Base-by-base conservation (phyloP, 2,888 invertebrate species). In the Nomada ferruginata region DNA sequence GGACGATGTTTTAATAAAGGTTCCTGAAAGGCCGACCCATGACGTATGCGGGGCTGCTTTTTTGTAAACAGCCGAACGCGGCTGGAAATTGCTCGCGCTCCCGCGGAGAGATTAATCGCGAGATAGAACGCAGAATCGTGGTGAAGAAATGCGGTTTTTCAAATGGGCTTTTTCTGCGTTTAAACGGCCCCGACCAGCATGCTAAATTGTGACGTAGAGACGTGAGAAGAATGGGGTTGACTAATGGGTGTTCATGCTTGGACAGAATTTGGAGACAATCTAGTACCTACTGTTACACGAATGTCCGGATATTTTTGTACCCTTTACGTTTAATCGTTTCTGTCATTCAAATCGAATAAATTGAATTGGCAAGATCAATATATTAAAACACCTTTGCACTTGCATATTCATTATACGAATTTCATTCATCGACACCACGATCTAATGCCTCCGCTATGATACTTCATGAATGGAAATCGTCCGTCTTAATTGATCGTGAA, bases 1-100 rank as follows among this genome's bases (percentile, higher is more conserved):
- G n/a, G 9, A 36, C 61, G 60, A 69, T 69, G 66, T 76, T 69
- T 79, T 76, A 50, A 76, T 61, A 69, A 66, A 61, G 50, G 53
- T n/a, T 36, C 15, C n/a, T 15, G 66, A 42, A 53, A 71, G 36
- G 69, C 64, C 11, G 50, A 15, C 29, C 59, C 57, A 26, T 59
- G 66, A 65, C 60, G 29, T 60, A 42, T 61, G 79, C 61, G 55
- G 50, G 15, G 11, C 36, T 63, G 11, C 11, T 53, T 60, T 59
- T 53, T 70, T 65, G 52, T 29, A 36, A 65, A 52, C 44, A 60
- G 23, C 10, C 36, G n/a, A 64, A 72, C 44, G 53, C n/a, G 52
- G 36, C 20, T n/a, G 44, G 72, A 29, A 36, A 57, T 57, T 65
- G 44, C 57, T 55, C n/a, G 52, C 64, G 11, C 64, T 18, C 15